These are phyloP conservation scores for Aphelocoma californica DNA, from an alignment of 2,797 vertebrate species.

Conservation along the genomic window DNA sequence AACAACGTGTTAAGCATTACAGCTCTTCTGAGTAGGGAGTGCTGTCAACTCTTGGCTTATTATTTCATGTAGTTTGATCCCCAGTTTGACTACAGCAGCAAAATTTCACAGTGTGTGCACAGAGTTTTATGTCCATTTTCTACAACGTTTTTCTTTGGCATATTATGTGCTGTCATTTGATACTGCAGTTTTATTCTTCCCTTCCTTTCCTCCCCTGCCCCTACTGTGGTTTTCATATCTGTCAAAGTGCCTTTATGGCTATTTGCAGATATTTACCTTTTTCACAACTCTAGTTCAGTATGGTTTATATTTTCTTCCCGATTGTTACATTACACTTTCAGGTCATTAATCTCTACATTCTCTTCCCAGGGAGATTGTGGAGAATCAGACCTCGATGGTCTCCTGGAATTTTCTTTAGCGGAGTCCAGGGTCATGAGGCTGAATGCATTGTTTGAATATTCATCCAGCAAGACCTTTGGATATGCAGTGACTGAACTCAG, in stretches of 20 bases:
- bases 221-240: background rate
- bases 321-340: background rate
- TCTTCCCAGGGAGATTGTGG: background rate
- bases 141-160: background rate
- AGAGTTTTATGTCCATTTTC: background rate
- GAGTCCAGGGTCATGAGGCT: constrained; percentile 43
- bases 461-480: constrained; percentile 59
- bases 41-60: background rate
- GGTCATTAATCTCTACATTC: constrained; percentile 3
- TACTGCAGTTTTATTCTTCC: background rate
- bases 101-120: background rate
- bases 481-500: constrained; percentile 38
- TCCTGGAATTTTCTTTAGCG: constrained; percentile 54
- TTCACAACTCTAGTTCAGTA: background rate
- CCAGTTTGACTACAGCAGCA: background rate
- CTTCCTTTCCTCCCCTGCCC: background rate
- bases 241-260: background rate
- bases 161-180: background rate
- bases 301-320: background rate
- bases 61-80: background rate
- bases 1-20: background rate
- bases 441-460: constrained; percentile 66
- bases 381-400: background rate
- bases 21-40: background rate
- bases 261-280: constrained; percentile 23